Evolutionary conservation across 2,888 invertebrate genomes (phyloP).

Genomic region (Thymelicus lineola): DNA sequence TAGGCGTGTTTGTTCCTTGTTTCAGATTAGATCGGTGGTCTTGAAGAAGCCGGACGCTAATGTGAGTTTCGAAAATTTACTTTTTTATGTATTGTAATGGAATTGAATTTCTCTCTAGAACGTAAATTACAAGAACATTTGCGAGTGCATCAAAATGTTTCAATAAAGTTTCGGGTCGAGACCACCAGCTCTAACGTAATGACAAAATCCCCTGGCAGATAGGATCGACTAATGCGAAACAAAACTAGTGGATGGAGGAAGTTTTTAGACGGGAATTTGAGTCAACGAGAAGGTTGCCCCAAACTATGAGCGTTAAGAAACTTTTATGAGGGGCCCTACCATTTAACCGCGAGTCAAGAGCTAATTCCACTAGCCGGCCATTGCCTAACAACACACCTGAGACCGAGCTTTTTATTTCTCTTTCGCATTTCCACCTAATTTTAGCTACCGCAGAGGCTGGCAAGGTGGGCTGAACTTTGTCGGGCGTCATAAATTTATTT

Average conservation of each 20-base stretch:
- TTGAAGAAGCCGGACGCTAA: constrained; percentile 81
- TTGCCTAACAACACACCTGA: constrained; percentile 75
- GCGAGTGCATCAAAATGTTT: constrained; percentile 52
- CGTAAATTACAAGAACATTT: constrained; percentile 51
- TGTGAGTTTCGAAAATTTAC: constrained; percentile 80
- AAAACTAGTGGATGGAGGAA: constrained; percentile 63
- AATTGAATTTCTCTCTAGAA: constrained; percentile 67
- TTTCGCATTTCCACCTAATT: constrained; percentile 82
- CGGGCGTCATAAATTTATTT: constrained; percentile 85
- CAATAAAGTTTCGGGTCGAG: constrained; percentile 66
- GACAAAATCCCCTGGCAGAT: constrained; percentile 62
- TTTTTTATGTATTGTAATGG: constrained; percentile 72
- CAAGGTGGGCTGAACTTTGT: constrained; percentile 83
- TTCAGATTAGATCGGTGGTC: constrained; percentile 83
- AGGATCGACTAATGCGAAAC: constrained; percentile 64
- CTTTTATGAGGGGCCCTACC: constrained; percentile 78
- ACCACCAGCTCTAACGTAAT: constrained; percentile 54
- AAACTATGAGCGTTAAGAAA: constrained; percentile 81
- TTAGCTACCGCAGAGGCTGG: constrained; percentile 67
- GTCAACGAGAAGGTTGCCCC: constrained; percentile 66
- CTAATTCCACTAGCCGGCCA: constrained; percentile 70
- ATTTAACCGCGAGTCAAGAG: constrained; percentile 80
- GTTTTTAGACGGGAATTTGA: constrained; percentile 72
- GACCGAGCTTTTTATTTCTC: constrained; percentile 78
- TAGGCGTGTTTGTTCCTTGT: constrained; percentile 85